phyloP scores from a whole-genome alignment of 2,113 vertebrate genomes.

The Pterocles gutturalis region DNA sequence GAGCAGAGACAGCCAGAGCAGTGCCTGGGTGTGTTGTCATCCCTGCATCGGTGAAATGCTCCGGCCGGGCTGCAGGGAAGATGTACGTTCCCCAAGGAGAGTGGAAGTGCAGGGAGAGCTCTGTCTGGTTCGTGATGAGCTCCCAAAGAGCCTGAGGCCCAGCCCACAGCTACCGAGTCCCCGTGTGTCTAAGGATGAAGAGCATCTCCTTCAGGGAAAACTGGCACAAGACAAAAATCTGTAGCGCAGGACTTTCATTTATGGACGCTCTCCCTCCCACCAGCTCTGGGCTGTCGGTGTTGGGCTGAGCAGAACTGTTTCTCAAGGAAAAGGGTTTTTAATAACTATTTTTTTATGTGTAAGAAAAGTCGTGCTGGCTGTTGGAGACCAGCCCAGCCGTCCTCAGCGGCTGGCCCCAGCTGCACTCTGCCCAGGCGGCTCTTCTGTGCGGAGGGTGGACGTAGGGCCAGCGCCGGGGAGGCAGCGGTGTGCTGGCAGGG shows the following conservation, averaged over 20 bases:
- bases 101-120: not conserved
- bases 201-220: not conserved
- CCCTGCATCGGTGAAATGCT: accelerated
- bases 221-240: not conserved
- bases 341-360: not conserved
- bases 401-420: not conserved
- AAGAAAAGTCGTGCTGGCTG: not conserved
- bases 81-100: accelerated
- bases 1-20: not conserved
- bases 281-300: not conserved
- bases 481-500: not conserved
- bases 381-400: not conserved
- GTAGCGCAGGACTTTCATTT: not conserved
- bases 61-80: not conserved
- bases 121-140: not conserved
- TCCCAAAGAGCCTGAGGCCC: not conserved
- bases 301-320: not conserved
- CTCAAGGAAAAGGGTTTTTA: not conserved
- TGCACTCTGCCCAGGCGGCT: not conserved
- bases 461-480: not conserved
- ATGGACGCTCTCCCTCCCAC: not conserved
- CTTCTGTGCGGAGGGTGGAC: accelerated
- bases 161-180: not conserved
- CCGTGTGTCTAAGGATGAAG: not conserved
- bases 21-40: not conserved